Conservation (phyloP, 2,888 invertebrate species). For the Trisateles emortualis region DNA sequence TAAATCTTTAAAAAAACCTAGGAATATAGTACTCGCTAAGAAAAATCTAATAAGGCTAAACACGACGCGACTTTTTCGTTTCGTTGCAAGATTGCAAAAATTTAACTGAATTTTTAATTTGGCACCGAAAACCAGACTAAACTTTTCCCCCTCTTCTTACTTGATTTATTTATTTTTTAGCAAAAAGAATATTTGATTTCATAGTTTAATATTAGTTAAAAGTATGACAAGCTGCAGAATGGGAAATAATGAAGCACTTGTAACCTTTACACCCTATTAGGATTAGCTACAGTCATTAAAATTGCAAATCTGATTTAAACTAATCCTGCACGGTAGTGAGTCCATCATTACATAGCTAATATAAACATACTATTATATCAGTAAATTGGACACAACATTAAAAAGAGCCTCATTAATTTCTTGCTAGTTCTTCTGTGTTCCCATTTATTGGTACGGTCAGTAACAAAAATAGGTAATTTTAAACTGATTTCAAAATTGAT, state of each 20-base stretch:
- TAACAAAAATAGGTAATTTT: neutral
- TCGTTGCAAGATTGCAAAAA: too few species aligned
- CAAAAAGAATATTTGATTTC: neutral
- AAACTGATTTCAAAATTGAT: too few species aligned
- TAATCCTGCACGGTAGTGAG: conserved; percentile 24
- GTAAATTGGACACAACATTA: conserved; percentile 19
- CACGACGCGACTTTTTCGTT: too few species aligned
- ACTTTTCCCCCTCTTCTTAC: too few species aligned
- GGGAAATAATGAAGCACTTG: conserved; percentile 22
- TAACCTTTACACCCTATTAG: conserved; percentile 33
- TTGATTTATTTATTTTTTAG: too few species aligned
- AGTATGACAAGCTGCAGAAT: conserved; percentile 19
- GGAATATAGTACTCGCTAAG: too few species aligned
- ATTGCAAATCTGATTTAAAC: conserved; percentile 41
- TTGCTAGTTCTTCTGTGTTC: neutral
- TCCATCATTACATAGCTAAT: conserved; percentile 31
- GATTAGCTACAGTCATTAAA: conserved; percentile 42
- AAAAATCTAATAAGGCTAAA: too few species aligned
- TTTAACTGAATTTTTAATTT: too few species aligned
- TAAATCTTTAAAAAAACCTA: too few species aligned
- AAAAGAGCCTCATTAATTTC: neutral
- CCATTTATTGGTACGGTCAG: neutral
- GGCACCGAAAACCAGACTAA: too few species aligned
- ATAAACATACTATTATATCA: conserved; percentile 34
- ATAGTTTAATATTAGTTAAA: neutral